A percentile compares a stretch with the other conserved stretches of the same genome.
Conservation (phyloP, 2,888 invertebrate genomes). For the Pherbina coryleti region DNA sequence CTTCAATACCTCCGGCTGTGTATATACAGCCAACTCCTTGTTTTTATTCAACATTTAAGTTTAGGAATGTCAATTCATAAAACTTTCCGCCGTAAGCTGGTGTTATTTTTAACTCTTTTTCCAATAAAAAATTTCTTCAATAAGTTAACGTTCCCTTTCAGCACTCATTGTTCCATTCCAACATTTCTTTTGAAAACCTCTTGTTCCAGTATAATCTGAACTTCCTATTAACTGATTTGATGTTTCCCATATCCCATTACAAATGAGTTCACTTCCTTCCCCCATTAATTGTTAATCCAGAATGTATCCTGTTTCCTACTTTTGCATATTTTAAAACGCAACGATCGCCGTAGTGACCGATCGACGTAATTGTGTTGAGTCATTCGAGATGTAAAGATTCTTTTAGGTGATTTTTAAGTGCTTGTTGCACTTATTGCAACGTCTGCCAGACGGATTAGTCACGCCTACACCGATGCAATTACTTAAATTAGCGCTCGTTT, state of each 20-base stretch:
- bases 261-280: background rate
- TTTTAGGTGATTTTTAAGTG: background rate
- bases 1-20: too few relatives aligned
- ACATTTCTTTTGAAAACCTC: background rate
- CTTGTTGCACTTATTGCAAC: background rate
- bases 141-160: too few relatives aligned
- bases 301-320: slow-evolving; percentile 1
- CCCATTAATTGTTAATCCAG: background rate
- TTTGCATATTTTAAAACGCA: background rate
- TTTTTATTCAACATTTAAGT: too few relatives aligned
- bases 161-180: too few relatives aligned
- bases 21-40: too few relatives aligned
- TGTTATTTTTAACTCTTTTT: too few relatives aligned
- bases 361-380: slow-evolving; percentile 10
- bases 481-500: slow-evolving; percentile 9
- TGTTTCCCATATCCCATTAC: too few relatives aligned
- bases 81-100: too few relatives aligned
- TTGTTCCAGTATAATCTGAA: background rate
- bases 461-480: slow-evolving; percentile 27
- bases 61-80: too few relatives aligned
- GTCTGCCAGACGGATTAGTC: slow-evolving; percentile 32
- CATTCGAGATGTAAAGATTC: background rate
- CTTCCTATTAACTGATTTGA: background rate
- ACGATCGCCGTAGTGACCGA: background rate
- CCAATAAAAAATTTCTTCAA: too few relatives aligned